A percentile compares a stretch with the other conserved stretches of the same genome.
phyloP scores from a whole-genome alignment of 2,113 vertebrate genomes.

The Burhinus oedicnemus region DNA sequence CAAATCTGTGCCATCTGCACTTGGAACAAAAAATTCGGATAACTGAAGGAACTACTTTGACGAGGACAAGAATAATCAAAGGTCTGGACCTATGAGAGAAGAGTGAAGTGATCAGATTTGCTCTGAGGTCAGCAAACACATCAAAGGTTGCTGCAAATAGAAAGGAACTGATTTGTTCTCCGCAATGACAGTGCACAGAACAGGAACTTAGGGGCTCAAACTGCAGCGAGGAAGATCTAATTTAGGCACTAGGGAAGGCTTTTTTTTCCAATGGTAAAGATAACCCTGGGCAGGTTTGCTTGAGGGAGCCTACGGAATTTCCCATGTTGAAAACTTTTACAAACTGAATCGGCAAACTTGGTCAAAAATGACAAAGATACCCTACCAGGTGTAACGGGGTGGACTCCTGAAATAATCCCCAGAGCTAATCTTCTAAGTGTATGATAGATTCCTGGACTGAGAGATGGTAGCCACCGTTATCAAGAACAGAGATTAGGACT shows the following conservation, averaged over 20 bases:
- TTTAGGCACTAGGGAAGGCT: not conserved
- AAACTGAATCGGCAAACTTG: not conserved
- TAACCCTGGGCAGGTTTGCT: not conserved
- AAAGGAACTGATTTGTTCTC: not conserved
- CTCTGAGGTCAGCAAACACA: constrained; percentile 1
- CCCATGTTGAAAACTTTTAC: not conserved
- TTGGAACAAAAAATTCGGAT: not conserved
- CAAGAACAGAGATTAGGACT: not conserved
- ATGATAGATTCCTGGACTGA: not conserved
- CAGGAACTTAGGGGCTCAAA: not conserved
- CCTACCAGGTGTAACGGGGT: rapidly evolving
- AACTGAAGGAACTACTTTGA: not conserved
- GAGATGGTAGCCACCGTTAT: not conserved
- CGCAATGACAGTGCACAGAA: not conserved
- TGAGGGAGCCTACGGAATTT: not conserved
- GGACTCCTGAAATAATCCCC: not conserved
- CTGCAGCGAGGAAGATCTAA: not conserved
- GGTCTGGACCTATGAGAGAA: not conserved
- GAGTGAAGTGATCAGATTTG: not conserved
- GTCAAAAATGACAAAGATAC: not conserved
- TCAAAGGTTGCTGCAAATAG: constrained; percentile 21
- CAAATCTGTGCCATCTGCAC: not conserved
- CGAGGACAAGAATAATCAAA: not conserved
- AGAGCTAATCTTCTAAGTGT: not conserved
- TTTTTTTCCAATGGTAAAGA: not conserved